These are phyloP conservation scores for Rhynchotus rufescens DNA, from an alignment of 2,797 vertebrate species.

Conservation along the genomic window DNA sequence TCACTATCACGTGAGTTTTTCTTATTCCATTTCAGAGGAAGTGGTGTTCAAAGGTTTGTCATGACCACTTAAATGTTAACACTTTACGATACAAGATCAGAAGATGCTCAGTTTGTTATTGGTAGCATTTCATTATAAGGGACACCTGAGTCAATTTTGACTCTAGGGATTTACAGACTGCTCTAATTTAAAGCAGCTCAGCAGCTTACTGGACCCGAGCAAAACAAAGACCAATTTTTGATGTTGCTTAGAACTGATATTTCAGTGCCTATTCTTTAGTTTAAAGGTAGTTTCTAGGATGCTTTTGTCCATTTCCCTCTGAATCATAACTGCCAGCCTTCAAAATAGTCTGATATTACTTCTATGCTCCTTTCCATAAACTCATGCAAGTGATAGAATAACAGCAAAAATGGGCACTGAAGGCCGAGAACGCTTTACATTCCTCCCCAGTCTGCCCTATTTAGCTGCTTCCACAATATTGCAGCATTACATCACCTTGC, in stretches of 20 bases:
- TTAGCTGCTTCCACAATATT: background rate
- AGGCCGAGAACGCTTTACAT: background rate
- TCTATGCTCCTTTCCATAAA: background rate
- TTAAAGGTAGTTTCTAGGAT: background rate
- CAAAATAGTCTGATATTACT: background rate
- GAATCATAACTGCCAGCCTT: background rate
- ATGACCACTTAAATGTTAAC: background rate
- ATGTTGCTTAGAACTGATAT: background rate
- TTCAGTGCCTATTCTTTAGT: background rate
- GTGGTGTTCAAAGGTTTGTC: background rate
- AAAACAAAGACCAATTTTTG: background rate
- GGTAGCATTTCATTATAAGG: background rate
- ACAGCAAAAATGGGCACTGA: background rate
- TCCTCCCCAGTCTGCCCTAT: background rate
- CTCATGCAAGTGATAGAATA: background rate
- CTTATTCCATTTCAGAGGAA: background rate
- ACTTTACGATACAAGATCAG: background rate
- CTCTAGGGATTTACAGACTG: background rate
- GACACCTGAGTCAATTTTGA: constrained; percentile 33
- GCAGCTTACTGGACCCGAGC: background rate
- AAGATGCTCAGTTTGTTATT: constrained; percentile 29
- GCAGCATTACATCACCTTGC: background rate
- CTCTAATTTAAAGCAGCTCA: background rate
- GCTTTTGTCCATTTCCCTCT: background rate
- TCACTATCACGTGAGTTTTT: background rate